Base-by-base conservation (phyloP, 2,113 vertebrate genomes). In the Hippocampus mohnikei region DNA sequence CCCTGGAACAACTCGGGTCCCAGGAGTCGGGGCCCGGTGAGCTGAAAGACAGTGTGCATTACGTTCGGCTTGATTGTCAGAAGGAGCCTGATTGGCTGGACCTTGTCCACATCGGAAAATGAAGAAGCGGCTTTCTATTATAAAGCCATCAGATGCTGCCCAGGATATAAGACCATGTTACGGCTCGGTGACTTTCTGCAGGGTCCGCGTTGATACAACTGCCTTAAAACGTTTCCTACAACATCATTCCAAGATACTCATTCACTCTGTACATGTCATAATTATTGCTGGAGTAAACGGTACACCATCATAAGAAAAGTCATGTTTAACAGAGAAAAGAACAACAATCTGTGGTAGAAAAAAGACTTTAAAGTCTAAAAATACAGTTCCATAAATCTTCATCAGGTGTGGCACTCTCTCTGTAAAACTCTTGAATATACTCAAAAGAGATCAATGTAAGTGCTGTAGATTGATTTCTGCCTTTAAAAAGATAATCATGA, bases 11-110 rank as follows among this genome's bases (percentile, higher is more conserved):
- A 90, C 83, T 71, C 53, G 21, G 58, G 60, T 83, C 85, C 77
- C 81, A 25, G 33, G 85, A 83, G 85, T 80, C 76, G 71, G 23
- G 69, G 68, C 79, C 73, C 79, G 74, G 76, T 67, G 76, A 70
- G 72, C 81, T 88, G 86, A 88, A 88, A 91, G 87, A 91, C 85
- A 81, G 84, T 84, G 84, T 82, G 78, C 85, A 90, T 86, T 82
- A 80, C 29, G 67, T 82, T 78, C 68, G 73, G 77, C 73, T 80
- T 65, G 44, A 72, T 77, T 71, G 79, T 82, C 78, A 81, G 77
- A 53, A 63, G 59, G 53, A 61, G 80, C 74, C 74, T 67, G 79
- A 79, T 84, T 78, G 81, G 82, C 71, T 86, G 87, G 84, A 82
- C 48, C 73, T 68, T 44, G 72, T 85, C 76, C 68, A 68, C 62